Base-by-base conservation (phyloP, 1,140 invertebrate species). In the Nebria ingens region DNA sequence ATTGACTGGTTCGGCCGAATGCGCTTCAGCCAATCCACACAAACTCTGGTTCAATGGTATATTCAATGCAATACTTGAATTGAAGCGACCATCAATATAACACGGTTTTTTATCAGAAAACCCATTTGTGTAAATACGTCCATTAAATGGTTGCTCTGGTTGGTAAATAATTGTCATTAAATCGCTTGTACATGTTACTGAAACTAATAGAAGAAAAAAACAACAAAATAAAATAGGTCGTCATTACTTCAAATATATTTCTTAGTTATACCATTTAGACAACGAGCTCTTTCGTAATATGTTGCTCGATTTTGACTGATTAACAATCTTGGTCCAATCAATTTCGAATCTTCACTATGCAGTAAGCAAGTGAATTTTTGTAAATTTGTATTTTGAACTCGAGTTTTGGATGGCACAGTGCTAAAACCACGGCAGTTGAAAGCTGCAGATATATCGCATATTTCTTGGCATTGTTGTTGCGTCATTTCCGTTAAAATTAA, bases 71-170 rank as follows among this genome's bases (percentile, higher is more conserved):
- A 59, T 20, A n/a, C 25, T 51, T 11, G 20, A n/a, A 11, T 34
- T 51, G 12, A 69, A 59, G 12, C 62, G 57, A 0, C 71, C 72
- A 0, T 67, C 59, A 2, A 70, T 72, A 42, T 71, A 70, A 64
- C 81, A 84, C 1, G 68, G 70, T 0, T 56, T 50, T 45, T 62
- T 55, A 55, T 81, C 79, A 1, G 77, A 79, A 58, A 76, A 75
- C 49, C 79, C 79, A 55, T 76, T 78, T 56, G 79, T 80, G 60
- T 83, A 84, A 60, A 84, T 64, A 20, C 76, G 73, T 0, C 81
- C 81, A 0, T 67, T 66, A 62, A 84, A 84, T 59, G 70, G 64
- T 3, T 73, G 73, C 52, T 76, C 76, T 0, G 80, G 79, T 0
- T 65, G 65, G 58, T 80, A 84, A 2, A 70, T 73, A 38, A 84